Base-by-base conservation (phyloP, 2,888 invertebrate species). In the Drosophila tanythrix region DNA sequence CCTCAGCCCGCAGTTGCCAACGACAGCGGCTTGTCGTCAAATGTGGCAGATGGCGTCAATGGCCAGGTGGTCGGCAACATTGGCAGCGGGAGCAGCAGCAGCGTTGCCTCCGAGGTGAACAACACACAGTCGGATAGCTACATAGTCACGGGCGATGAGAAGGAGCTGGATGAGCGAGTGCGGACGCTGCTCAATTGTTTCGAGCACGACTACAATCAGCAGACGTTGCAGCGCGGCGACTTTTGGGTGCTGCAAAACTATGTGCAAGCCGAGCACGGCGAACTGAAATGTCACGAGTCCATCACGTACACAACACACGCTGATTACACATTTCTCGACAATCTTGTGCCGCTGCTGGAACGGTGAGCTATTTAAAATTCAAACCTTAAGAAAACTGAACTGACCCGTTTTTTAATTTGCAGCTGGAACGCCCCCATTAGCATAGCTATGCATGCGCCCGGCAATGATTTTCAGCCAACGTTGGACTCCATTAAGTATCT, bases 241-340 rank as follows among this genome's bases (percentile, higher is more conserved):
- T 98, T 96, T 92, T 98, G 97, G 97, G 97, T 98, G 83, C 94
- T 98, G 72, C 96, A 97, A 93, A 98, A 98, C 94, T 98, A 96
- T 92, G 95, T 97, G 79, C 95, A 95, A 48, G 96, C 97, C 68
- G 95, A 95, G 70, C 95, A 95, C 88, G 95, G 95, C 25, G 92
- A 94, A 51, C 92, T 96, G 58, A 94, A 94, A 90, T 98, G 98
- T 93, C 96, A 97, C 93, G 97, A 97, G 93, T 96, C 96, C 81
- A 95, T 98, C 79, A 98, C 98, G 1, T 98, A 98, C 91, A 97
- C 98, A 40, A 98, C 98, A 18, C 98, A 98, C 93, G 97, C 97
- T 6, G 98, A 98, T 90, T 97, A 95, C 93, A 97, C 97, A 83
- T 98, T 98, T 94, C 95, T 98, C 91, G 97, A 98, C 93, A 98